Evolutionary conservation across 2,888 invertebrate species (phyloP).

Genomic region (Cactoblastis cactorum): DNA sequence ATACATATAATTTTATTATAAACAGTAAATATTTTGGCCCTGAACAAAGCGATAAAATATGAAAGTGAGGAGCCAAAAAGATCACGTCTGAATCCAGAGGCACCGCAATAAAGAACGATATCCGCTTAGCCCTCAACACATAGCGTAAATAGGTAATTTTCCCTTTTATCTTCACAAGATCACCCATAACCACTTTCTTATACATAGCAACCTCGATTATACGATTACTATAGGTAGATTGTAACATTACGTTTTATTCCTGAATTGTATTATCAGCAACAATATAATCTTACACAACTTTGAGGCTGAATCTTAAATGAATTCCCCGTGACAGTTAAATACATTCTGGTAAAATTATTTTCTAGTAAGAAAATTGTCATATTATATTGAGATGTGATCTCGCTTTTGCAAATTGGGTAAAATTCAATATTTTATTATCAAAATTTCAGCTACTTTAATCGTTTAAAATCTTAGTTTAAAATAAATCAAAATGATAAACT

Average conservation of each 20-base stretch:
- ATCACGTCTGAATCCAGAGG: slow-evolving; percentile 17
- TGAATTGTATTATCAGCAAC: background rate
- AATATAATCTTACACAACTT: background rate
- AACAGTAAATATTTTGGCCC: too few relatives aligned
- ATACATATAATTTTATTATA: background rate
- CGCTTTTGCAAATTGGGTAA: too few relatives aligned
- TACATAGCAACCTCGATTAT: slow-evolving; percentile 8
- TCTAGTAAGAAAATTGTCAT: too few relatives aligned
- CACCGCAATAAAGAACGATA: slow-evolving; percentile 23
- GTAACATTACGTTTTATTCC: slow-evolving; percentile 1
- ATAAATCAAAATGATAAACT: too few relatives aligned
- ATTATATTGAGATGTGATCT: too few relatives aligned
- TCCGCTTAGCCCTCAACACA: slow-evolving; percentile 19
- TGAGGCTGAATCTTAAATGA: background rate
- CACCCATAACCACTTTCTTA: slow-evolving; percentile 14
- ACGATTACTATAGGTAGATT: slow-evolving; percentile 3
- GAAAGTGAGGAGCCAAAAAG: slow-evolving; percentile 16
- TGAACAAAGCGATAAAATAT: too few relatives aligned
- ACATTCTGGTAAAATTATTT: too few relatives aligned
- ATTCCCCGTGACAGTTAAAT: too few relatives aligned
- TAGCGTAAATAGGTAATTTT: slow-evolving; percentile 19
- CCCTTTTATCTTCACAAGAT: slow-evolving; percentile 19
- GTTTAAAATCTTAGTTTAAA: too few relatives aligned
- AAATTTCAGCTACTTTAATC: too few relatives aligned
- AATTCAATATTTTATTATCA: too few relatives aligned